These are phyloP conservation scores for Sinocyclocheilus rhinocerous DNA, from an alignment of 2,113 vertebrate species.

Conservation along the genomic window DNA sequence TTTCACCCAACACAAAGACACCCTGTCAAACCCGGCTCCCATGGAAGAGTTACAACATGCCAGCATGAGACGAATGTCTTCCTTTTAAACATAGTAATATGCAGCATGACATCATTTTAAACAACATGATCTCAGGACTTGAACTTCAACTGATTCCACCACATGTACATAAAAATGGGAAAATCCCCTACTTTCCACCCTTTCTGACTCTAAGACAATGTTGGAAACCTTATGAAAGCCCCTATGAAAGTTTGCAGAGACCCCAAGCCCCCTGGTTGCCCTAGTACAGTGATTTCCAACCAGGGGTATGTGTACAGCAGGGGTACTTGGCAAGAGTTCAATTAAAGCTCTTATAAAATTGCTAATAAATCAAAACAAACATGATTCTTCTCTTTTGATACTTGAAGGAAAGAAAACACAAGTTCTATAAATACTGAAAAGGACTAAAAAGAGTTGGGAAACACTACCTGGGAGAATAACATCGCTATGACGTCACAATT, in stretches of 20 bases:
- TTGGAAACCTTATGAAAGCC: not conserved
- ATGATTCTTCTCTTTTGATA: not conserved
- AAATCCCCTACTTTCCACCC: not conserved
- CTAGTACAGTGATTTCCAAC: not conserved
- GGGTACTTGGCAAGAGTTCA: not conserved
- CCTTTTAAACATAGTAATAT: not conserved
- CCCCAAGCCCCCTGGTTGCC: not conserved
- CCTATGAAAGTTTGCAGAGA: not conserved
- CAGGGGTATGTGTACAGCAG: not conserved
- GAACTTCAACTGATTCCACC: not conserved
- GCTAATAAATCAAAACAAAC: not conserved
- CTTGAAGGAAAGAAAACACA: not conserved
- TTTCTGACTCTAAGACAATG: not conserved
- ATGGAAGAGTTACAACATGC: not conserved
- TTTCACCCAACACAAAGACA: not conserved
- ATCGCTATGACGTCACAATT: conserved; percentile 22
- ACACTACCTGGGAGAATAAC: not conserved
- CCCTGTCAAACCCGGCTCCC: not conserved
- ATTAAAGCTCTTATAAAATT: not conserved
- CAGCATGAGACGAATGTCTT: not conserved
- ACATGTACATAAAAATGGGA: not conserved
- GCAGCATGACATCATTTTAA: not conserved
- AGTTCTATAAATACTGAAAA: not conserved
- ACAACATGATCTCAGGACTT: not conserved
- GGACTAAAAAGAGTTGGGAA: not conserved